These are phyloP conservation scores for Adelphocoris suturalis DNA, from an alignment of 2,888 invertebrate genomes.

Conservation along the genomic window DNA sequence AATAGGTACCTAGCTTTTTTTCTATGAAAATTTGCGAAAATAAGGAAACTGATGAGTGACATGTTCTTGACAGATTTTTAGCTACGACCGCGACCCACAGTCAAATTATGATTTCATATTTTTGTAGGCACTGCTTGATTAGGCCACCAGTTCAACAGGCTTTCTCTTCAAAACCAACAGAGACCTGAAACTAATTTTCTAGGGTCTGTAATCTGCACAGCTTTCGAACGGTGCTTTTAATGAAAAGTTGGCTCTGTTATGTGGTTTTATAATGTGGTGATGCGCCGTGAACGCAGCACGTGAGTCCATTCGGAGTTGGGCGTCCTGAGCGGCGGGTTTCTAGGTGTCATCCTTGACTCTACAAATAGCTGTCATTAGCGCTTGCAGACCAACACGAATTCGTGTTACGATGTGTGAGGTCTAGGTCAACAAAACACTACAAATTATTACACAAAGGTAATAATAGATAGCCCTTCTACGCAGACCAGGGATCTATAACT, in stretches of 20 bases:
- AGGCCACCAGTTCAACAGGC: neutral
- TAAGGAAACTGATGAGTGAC: no score
- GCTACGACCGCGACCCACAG: no score
- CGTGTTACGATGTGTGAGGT: neutral
- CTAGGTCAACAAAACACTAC: neutral
- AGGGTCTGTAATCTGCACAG: neutral
- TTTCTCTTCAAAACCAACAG: neutral
- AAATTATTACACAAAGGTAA: no score
- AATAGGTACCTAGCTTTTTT: no score
- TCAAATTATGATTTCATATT: neutral
- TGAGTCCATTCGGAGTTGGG: neutral
- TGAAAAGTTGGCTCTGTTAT: conserved; percentile 6
- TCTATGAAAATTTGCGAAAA: no score
- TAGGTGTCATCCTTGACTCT: conserved; percentile 7
- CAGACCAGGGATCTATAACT: no score
- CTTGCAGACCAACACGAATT: neutral
- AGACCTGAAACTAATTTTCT: neutral
- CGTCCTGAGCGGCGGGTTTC: neutral
- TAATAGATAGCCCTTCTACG: no score
- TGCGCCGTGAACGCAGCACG: conserved; percentile 19
- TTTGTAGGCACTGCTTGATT: neutral
- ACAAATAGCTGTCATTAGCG: conserved; percentile 22
- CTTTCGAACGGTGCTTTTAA: conserved; percentile 11
- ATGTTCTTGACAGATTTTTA: no score
- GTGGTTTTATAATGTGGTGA: conserved; percentile 25